These are phyloP conservation scores for Aromia moschata DNA, from an alignment of 2,888 invertebrate genomes.

Conservation along the genomic window DNA sequence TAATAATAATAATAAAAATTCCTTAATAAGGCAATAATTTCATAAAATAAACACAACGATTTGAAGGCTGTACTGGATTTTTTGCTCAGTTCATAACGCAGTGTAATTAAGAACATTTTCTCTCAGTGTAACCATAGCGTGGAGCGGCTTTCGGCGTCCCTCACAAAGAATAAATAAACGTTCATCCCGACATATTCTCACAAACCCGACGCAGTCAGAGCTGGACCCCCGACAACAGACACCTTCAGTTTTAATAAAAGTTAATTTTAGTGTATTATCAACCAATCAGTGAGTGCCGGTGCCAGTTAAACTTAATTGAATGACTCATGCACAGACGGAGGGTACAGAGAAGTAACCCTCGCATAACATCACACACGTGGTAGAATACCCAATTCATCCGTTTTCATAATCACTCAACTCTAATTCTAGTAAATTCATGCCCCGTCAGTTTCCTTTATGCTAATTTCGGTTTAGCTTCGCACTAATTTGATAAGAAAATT, in stretches of 20 bases:
- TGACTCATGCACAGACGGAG: slow-evolving; percentile 48
- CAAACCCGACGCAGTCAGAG: slow-evolving; percentile 2
- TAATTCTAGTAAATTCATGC: slow-evolving; percentile 29
- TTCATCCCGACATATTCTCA: background rate
- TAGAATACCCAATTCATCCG: slow-evolving; percentile 34
- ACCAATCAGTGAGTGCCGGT: slow-evolving; percentile 51
- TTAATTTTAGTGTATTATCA: slow-evolving; percentile 51
- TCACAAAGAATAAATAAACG: background rate
- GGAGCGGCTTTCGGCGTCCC: background rate
- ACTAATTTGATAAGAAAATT: slow-evolving; percentile 21
- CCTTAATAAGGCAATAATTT: no score
- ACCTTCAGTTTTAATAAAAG: slow-evolving; percentile 44
- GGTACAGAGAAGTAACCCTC: slow-evolving; percentile 45
- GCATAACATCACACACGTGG: slow-evolving; percentile 52
- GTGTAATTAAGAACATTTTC: no score
- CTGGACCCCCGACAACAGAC: slow-evolving; percentile 12
- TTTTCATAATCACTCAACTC: slow-evolving; percentile 31
- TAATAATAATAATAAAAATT: no score
- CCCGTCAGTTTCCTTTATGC: slow-evolving; percentile 25
- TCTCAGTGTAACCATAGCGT: no score
- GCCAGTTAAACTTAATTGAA: slow-evolving; percentile 53
- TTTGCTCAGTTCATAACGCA: no score
- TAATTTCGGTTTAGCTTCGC: slow-evolving; percentile 19
- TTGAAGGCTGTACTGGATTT: no score
- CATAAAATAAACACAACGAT: no score